These are phyloP conservation scores for Cantharis lateralis DNA, from an alignment of 2,888 invertebrate species.

Conservation along the genomic window DNA sequence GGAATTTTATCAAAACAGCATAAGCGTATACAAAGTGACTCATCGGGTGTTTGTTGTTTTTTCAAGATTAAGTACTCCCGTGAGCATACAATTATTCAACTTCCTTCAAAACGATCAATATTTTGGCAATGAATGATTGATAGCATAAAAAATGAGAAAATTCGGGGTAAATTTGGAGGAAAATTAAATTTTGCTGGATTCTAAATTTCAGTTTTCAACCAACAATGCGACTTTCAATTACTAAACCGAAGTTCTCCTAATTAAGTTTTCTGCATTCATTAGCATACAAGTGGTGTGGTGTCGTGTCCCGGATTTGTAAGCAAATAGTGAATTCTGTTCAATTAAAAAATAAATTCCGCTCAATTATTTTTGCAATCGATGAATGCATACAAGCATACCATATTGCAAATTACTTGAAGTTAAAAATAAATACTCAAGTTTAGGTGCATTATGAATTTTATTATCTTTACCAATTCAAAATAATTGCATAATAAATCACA, in stretches of 20 bases:
- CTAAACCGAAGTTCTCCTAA: not conserved
- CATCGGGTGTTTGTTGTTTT: not conserved
- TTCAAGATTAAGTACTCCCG: not conserved
- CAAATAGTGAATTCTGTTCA: not conserved
- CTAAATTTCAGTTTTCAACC: not conserved
- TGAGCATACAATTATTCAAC: not conserved
- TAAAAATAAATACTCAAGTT: not conserved
- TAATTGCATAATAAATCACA: not conserved
- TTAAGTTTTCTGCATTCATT: not conserved
- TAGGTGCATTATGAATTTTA: not conserved
- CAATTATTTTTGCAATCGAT: not conserved
- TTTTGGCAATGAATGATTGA: not conserved
- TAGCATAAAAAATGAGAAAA: not conserved
- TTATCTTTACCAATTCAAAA: not conserved
- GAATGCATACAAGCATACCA: not conserved
- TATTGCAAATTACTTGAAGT: not conserved
- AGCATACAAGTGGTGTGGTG: not conserved
- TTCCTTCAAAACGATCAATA: not conserved
- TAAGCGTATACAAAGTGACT: not conserved
- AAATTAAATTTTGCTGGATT: not conserved
- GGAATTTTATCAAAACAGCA: not conserved
- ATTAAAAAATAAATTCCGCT: not conserved
- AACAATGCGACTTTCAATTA: not conserved
- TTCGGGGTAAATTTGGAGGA: not conserved
- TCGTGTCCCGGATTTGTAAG: not conserved